Conservation (phyloP, 2,113 vertebrate species). For the Gasterosteus nipponicus region DNA sequence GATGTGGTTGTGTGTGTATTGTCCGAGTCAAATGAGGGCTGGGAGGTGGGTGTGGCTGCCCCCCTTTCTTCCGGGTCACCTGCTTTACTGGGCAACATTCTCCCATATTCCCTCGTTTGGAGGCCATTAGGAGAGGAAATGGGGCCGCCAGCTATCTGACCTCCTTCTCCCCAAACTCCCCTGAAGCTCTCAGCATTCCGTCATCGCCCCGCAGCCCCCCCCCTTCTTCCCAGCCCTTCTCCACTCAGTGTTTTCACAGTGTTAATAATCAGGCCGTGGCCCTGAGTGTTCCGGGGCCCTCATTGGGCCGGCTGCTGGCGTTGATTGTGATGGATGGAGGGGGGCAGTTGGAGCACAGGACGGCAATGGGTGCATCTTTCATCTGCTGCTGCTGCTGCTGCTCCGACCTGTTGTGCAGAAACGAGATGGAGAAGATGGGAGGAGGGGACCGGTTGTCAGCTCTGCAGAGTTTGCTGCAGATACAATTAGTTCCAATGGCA, state of each 20-base stretch:
- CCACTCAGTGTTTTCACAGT: constrained; percentile 72
- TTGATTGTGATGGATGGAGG: constrained; percentile 83
- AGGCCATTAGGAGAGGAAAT: constrained; percentile 82
- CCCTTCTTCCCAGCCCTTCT: background rate
- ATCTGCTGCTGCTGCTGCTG: constrained; percentile 40
- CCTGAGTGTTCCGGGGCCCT: constrained; percentile 76
- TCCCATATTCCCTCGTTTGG: constrained; percentile 72
- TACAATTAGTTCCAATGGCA: background rate
- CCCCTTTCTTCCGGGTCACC: constrained; percentile 68
- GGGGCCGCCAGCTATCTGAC: constrained; percentile 72
- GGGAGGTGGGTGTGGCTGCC: constrained; percentile 44
- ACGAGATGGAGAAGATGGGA: constrained; percentile 27
- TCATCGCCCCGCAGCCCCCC: constrained; percentile 47
- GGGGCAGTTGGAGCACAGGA: constrained; percentile 36
- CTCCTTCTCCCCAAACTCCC: constrained; percentile 40
- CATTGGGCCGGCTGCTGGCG: constrained; percentile 75
- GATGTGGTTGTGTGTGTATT: constrained; percentile 39
- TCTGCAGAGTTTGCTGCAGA: background rate
- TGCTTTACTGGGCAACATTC: constrained; percentile 74
- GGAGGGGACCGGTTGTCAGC: background rate
- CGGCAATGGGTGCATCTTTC: constrained; percentile 52
- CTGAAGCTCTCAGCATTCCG: constrained; percentile 46
- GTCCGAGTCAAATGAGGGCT: constrained; percentile 24
- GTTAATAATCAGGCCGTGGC: constrained; percentile 80
- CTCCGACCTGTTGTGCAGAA: constrained; percentile 32